Conservation (phyloP, 37 sponge, comb jelly and placozoan genomes). For the Bolinopsis microptera region DNA sequence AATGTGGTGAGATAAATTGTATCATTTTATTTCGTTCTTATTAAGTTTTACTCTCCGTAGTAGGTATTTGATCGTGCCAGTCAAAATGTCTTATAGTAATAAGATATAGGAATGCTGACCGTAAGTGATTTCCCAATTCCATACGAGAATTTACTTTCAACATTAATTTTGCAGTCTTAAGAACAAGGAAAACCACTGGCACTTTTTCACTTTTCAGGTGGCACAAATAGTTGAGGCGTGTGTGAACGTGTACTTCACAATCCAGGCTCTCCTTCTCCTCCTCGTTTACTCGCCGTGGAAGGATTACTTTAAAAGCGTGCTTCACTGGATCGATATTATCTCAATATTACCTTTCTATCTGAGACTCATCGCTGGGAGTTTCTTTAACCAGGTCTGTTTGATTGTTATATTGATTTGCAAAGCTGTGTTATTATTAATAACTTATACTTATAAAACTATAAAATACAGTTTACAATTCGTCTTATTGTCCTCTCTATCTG, state of each 20-base stretch:
- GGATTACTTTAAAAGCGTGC: not conserved
- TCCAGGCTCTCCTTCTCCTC: not conserved
- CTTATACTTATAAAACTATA: not conserved
- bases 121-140: too few species aligned
- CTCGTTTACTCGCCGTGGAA: not conserved
- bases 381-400: not conserved
- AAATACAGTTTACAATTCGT: not conserved
- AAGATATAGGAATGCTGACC: too few species aligned
- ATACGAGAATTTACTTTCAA: too few species aligned
- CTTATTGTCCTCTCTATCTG: not conserved
- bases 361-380: not conserved
- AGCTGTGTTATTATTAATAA: not conserved
- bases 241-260: not conserved
- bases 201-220: not conserved
- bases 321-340: not conserved
- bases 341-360: constrained; percentile 12
- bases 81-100: too few species aligned
- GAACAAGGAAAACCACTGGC: too few species aligned
- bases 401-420: too few species aligned
- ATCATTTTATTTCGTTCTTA: not conserved
- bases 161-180: too few species aligned
- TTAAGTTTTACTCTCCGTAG: not conserved
- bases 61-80: too few species aligned
- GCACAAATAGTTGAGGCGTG: not conserved
- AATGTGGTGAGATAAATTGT: not conserved